Conservation (phyloP, 2,888 invertebrate genomes). For the Trissolcus brochymenae region DNA sequence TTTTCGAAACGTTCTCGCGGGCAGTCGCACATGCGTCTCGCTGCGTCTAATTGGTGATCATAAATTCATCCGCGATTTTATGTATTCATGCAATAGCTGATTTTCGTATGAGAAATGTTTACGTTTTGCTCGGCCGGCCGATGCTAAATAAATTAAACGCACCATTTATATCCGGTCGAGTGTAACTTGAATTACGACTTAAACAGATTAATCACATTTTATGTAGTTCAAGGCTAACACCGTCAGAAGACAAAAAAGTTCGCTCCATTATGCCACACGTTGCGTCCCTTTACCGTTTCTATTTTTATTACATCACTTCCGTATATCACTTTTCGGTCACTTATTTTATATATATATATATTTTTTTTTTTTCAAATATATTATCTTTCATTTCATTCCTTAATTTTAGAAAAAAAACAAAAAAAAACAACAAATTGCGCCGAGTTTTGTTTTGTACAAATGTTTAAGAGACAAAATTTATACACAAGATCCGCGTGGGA, state of each 20-base stretch:
- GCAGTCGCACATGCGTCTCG: conserved; percentile 15
- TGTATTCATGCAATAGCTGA: conserved; percentile 46
- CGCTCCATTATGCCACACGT: neutral
- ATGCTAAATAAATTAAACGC: conserved; percentile 44
- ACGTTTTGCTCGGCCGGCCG: conserved; percentile 28
- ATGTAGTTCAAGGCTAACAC: conserved; percentile 41
- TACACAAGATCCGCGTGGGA: neutral
- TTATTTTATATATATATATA: neutral
- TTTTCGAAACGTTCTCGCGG: conserved; percentile 10
- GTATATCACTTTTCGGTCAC: neutral
- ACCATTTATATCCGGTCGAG: conserved; percentile 39
- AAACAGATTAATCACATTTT: conserved; percentile 45
- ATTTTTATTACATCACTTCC: neutral
- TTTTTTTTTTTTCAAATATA: neutral
- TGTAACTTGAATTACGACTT: conserved; percentile 39
- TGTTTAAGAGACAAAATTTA: too few relatives aligned
- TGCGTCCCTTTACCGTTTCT: conserved; percentile 4
- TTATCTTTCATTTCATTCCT: neutral
- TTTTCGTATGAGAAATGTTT: conserved; percentile 48
- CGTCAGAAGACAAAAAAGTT: conserved; percentile 11
- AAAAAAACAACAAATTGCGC: too few relatives aligned
- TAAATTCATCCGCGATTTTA: conserved; percentile 45
- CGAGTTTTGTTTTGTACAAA: too few relatives aligned
- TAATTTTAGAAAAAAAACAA: too few relatives aligned
- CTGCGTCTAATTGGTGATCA: conserved; percentile 41